Evolutionary conservation across 2,113 vertebrate genomes (phyloP), one percentile per base, ranked within the genome.

Genomic region (Gulo gulo): DNA sequence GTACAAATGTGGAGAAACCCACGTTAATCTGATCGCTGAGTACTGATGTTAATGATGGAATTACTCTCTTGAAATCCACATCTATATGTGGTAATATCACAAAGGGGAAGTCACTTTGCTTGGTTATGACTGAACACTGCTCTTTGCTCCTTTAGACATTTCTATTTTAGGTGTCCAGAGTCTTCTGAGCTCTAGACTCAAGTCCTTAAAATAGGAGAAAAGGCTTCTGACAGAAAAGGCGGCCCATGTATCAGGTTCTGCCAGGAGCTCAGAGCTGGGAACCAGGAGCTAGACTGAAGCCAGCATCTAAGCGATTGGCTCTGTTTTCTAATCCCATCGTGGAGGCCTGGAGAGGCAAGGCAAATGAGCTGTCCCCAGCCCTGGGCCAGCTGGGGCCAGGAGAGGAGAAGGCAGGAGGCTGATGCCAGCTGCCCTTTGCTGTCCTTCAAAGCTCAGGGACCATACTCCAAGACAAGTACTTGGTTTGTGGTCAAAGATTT

Each of bases 191-290:
- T 88, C 65, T 50, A 69, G 39, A 50, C 36, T 80, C 45, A 91
- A 89, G 59, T 59, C 61, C 78, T 83, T 61, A 73, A 87, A 83
- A 82, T 7, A 57, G 39, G 63, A 82, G 34, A 69, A 78, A 92
- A 85, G 26, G 69, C 69, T 36, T 86, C 26, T 50, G 34, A 61
- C 15, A 84, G 61, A 74, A 69, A 91, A 59, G 14, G 36, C 15
- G 78, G 36, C 1, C 67, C 8, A 4, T 34, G 3, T 16, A 1
- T 42, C 15, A 13, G 24, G 2, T 42, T 63, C 5, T 21, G 1
- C 79, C 29, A 50, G 59, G 50, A 74, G 10, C 21, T 74, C 57
- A n/a, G 57, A 69, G 24, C 73, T 73, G 20, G 61, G 67, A 79
- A 39, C 4, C 45, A 26, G 36, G 7, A 52, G 3, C 29, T 87